Evolutionary conservation across 2,888 invertebrate genomes (phyloP).

Genomic region (Trissolcus brochymenae): DNA sequence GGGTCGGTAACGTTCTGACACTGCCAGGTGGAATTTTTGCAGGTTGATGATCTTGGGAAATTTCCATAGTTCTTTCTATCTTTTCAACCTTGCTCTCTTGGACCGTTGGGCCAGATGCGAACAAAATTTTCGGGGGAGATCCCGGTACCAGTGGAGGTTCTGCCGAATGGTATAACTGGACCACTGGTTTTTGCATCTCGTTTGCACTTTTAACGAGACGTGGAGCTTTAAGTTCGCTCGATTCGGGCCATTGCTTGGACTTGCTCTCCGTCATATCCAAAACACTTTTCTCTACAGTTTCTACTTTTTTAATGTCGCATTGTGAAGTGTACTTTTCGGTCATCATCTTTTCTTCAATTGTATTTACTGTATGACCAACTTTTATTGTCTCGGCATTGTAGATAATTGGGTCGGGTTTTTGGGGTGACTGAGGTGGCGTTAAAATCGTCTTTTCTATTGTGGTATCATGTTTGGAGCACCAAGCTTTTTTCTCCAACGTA

Average conservation of each 20-base stretch:
- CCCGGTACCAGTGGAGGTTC: constrained; percentile 79
- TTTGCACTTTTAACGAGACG: constrained; percentile 76
- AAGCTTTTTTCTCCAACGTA: constrained; percentile 69
- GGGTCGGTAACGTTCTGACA: constrained; percentile 79
- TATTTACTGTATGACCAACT: constrained; percentile 73
- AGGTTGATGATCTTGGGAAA: constrained; percentile 78
- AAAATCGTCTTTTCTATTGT: constrained; percentile 63
- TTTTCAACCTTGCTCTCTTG: constrained; percentile 78
- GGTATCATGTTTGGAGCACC: constrained; percentile 68
- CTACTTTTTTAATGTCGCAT: constrained; percentile 66
- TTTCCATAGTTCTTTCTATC: constrained; percentile 79
- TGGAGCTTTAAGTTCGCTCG: constrained; percentile 76
- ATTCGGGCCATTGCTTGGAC: constrained; percentile 77
- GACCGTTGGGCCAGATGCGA: constrained; percentile 78
- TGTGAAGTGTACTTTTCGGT: constrained; percentile 71
- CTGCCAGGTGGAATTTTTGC: constrained; percentile 78
- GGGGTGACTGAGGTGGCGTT: constrained; percentile 60
- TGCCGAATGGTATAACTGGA: constrained; percentile 68
- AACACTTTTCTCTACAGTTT: constrained; percentile 70
- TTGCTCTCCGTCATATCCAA: constrained; percentile 74
- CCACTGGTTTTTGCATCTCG: constrained; percentile 60
- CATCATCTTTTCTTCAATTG: constrained; percentile 72
- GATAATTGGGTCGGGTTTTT: constrained; percentile 71
- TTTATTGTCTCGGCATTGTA: constrained; percentile 76
- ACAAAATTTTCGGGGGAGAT: constrained; percentile 82